Evolutionary conservation across 2,888 invertebrate species (phyloP), one percentile per base, ranked within the genome.

Genomic region (Orthonychiurus folsomi): DNA sequence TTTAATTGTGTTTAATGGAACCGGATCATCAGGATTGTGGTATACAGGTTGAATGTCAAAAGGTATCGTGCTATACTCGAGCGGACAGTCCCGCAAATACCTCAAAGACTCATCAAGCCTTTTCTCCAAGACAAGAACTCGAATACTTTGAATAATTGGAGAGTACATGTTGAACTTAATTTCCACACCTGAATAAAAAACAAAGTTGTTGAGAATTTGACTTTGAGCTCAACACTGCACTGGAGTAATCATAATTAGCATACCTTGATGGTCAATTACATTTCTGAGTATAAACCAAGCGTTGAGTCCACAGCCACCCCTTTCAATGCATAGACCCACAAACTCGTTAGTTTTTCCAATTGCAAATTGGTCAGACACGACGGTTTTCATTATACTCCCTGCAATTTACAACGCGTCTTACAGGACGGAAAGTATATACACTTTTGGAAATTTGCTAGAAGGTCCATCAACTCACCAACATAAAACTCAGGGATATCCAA

Each of bases 401-500:
- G 75, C 27, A 80, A 63, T 12, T 52, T 52, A 12, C n/a, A 52
- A 23, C n/a, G n/a, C n/a, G n/a, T n/a, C n/a, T n/a, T n/a, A n/a
- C n/a, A n/a, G n/a, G n/a, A n/a, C n/a, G 3, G 18, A 54, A 25
- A 56, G 5, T n/a, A 21, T 18, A 58, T n/a, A n/a, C n/a, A n/a
- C n/a, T n/a, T n/a, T 53, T 53, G 12, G 18, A 53, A 53, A 53
- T 53, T 9, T 21, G 21, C 21, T n/a, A 20, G 21, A 57, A 60
- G 18, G 12, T 60, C 50, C 3, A 12, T n/a, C 23, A 12, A 78
- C 85, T 77, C 76, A 88, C 90, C 97, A 74, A 96, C 95, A 81
- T 96, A 99, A 81, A 99, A 99, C 77, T 97, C 96, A 0, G 99
- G 97, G 68, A 99, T 87, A 75, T 90, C 87, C 67, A 99, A 82